Percentiles rank a stretch among this genome's conserved stretches.
phyloP scores from a whole-genome alignment of 2,797 vertebrate genomes.

The Lophura swinhoii region DNA sequence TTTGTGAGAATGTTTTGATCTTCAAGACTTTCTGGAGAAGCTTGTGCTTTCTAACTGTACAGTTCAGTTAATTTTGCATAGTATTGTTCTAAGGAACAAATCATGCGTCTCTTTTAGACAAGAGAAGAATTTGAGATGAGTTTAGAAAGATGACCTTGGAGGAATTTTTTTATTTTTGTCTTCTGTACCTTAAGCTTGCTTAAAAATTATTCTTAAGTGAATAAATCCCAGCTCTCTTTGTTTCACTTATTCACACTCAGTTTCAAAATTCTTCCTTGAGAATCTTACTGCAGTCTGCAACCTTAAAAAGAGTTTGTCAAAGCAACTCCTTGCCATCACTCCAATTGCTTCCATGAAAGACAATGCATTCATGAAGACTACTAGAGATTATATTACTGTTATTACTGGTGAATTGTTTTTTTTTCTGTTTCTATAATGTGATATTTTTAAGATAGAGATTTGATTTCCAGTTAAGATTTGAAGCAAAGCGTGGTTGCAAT shows the following conservation, averaged over 20 bases:
- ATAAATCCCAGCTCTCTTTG: rapidly evolving
- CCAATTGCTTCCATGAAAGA: not conserved
- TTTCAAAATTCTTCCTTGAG: not conserved
- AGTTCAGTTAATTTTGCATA: not conserved
- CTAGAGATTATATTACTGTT: rapidly evolving
- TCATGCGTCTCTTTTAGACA: not conserved
- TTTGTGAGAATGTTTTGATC: not conserved
- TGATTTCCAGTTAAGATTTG: not conserved
- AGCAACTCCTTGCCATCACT: not conserved
- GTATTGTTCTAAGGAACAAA: not conserved
- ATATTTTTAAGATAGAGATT: not conserved
- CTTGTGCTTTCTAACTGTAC: not conserved
- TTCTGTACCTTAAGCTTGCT: not conserved
- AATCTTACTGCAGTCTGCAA: not conserved
- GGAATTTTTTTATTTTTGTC: not conserved
- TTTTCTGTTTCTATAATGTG: rapidly evolving
- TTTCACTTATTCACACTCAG: not conserved
- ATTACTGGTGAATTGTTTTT: not conserved
- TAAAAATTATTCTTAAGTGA: not conserved
- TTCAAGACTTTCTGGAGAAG: not conserved
- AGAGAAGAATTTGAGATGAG: not conserved
- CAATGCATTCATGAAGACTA: rapidly evolving
- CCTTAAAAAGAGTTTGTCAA: not conserved
- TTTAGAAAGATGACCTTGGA: not conserved
- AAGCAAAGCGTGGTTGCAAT: not conserved